Evolutionary conservation across 2,113 vertebrate species (phyloP).

Genomic region (Ahaetulla prasina): DNA sequence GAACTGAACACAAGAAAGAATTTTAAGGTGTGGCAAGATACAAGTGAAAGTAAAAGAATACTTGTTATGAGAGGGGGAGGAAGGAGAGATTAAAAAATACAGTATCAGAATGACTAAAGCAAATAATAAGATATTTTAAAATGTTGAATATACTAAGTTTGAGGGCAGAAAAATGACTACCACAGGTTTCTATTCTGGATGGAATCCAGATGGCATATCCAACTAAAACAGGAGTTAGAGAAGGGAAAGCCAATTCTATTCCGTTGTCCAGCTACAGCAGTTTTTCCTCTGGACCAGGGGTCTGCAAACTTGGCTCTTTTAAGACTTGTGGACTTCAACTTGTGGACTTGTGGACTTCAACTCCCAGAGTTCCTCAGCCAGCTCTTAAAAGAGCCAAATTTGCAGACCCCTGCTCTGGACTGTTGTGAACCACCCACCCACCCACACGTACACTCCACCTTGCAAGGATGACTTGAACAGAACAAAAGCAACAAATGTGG

Average conservation of each 20-base stretch:
- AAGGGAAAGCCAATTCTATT: background rate
- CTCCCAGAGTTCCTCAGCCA: too few species aligned
- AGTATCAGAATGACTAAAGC: slow-evolving; percentile 19
- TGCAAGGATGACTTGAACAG: background rate
- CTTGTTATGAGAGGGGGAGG: background rate
- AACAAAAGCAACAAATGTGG: background rate
- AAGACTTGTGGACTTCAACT: too few species aligned
- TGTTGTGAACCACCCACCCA: background rate
- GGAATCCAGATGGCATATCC: background rate
- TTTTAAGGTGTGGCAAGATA: background rate
- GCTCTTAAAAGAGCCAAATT: too few species aligned
- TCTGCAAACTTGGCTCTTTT: too few species aligned
- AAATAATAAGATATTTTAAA: background rate
- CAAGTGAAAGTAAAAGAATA: background rate
- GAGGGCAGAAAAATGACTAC: background rate
- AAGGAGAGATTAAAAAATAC: slow-evolving; percentile 1
- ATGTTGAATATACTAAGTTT: background rate
- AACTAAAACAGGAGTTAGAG: background rate
- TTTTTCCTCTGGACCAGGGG: background rate
- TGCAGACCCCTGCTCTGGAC: too few species aligned
- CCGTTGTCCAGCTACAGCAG: background rate
- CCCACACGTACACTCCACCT: background rate
- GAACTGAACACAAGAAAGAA: background rate
- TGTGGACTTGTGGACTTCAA: too few species aligned
- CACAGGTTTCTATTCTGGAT: background rate